Evolutionary conservation across 2,888 invertebrate species (phyloP), one percentile per base, ranked within the genome.

Genomic region (Xiphydria camelus): DNA sequence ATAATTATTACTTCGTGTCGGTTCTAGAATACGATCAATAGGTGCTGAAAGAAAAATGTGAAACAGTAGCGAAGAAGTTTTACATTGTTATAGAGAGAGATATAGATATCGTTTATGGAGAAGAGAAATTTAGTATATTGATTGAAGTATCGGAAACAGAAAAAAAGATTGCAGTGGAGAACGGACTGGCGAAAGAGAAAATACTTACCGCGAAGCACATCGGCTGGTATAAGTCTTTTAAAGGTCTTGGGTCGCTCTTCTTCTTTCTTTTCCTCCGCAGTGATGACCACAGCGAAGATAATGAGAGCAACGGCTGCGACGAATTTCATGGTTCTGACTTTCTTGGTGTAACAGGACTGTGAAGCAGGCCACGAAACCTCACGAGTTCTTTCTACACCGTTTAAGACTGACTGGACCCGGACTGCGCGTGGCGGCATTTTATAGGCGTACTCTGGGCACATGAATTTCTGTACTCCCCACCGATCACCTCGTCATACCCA

Each of bases 131-230:
- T n/a, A n/a, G n/a, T n/a, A n/a, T n/a, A n/a, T n/a, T n/a, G n/a
- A n/a, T n/a, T n/a, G n/a, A n/a, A n/a, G n/a, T n/a, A n/a, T n/a
- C n/a, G n/a, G n/a, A n/a, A n/a, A n/a, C n/a, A n/a, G n/a, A n/a
- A n/a, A n/a, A n/a, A n/a, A n/a, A n/a, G n/a, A n/a, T n/a, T n/a
- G n/a, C n/a, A n/a, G n/a, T n/a, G n/a, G n/a, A n/a, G n/a, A n/a
- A n/a, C n/a, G n/a, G n/a, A n/a, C n/a, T n/a, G n/a, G n/a, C n/a
- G n/a, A n/a, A n/a, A n/a, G n/a, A n/a, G n/a, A n/a, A n/a, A n/a
- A n/a, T n/a, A 80, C 82, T 80, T 79, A 93, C 93, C 93, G 84
- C 93, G 86, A 53, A 93, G 82, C 25, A 91, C 90, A 77, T 93
- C 93, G 63, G 93, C 93, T 29, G 92, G 92, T 63, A 93, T 92